Base-by-base conservation (phyloP, 1,140 invertebrate species). In the Parapsyche elsis region DNA sequence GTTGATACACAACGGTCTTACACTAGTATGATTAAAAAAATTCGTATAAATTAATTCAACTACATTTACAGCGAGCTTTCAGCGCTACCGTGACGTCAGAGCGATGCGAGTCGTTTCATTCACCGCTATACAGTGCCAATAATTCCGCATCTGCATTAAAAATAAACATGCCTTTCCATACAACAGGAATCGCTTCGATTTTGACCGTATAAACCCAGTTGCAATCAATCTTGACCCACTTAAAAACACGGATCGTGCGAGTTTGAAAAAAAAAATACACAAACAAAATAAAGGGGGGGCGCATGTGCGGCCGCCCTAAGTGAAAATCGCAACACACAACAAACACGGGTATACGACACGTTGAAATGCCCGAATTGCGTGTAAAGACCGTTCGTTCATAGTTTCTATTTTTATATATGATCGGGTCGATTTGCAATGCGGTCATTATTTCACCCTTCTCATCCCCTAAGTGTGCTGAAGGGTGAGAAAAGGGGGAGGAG, bases 351-450 rank as follows among this genome's bases (percentile, higher is more conserved):
- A 53, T 53, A 53, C 1, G 12, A 53, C 16, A 53, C 10, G 16
- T 14, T 12, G 14, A 67, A 67, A 67, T 67, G 64, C 24, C 64
- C 64, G 12, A 24, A 67, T 67, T 30, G 64, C 64, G 64, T 67
- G 64, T 30, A 30, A 24, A n/a, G 7, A 24, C 9, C 64, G 64
- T 9, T 24, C 64, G 24, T 67, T 67, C 24, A 24, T 14, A 21
- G 23, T 9, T 26, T 67, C 59, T 67, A 26, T 67, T 4, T 38
- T 38, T 38, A 26, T 67, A 67, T 67, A 67, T 12, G 21, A 0
- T 26, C 64, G 14, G 64, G 64, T 67, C 64, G 64, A 67, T 67
- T 67, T 26, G 64, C 64, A 67, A 67, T 21, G 57, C 64, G n/a
- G 24, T 67, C n/a, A 67, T 67, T 67, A 67, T 67, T 26, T 67